Base-by-base conservation (phyloP, 2,797 vertebrate genomes). In the Numenius phaeopus region DNA sequence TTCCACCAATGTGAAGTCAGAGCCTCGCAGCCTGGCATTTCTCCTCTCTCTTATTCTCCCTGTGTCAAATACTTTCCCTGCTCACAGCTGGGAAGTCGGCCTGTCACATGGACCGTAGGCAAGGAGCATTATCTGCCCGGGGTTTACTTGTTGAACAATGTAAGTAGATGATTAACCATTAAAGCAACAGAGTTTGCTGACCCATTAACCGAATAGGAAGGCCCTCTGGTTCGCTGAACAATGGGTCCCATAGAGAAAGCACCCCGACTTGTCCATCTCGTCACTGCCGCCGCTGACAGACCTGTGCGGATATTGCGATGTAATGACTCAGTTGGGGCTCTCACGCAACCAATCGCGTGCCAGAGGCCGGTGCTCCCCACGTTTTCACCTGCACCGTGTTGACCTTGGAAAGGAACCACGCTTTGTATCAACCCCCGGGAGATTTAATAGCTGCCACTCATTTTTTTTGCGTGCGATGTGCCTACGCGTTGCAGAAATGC, bases 151-250 rank as follows among this genome's bases (percentile, higher is more conserved):
- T 62, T 40, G 55, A 91, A 95, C 96, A 95, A 77, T 49, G 88
- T 7, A 6, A 83, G 97, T 97, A 95, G 94, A 97, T 97, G 82
- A 97, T 97, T 97, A 97, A 97, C 97, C 89, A 46, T 94, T 94
- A 97, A 95, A 97, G 96, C 96, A 96, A 96, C 95, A 96, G 83
- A 86, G 72, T 88, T 88, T 93, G 94, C 95, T 96, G 94, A 97
- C 82, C 96, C 91, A 95, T 96, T 97, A 97, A 97, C 97, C 95
- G 23, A 58, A 44, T n/a, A 90, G 94, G 94, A 94, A 95, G 70
- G 89, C 76, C 55, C 86, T 95, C 57, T 72, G 77, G 47, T 50
- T 22, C 2, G 69, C 73, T 90, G 9, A 85, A 95, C 90, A 94
- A 95, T 94, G 85, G 72, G 70, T 11, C 79, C 83, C 83, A 93